Conservation (phyloP, 2,888 invertebrate genomes). For the Perdita meconis region DNA sequence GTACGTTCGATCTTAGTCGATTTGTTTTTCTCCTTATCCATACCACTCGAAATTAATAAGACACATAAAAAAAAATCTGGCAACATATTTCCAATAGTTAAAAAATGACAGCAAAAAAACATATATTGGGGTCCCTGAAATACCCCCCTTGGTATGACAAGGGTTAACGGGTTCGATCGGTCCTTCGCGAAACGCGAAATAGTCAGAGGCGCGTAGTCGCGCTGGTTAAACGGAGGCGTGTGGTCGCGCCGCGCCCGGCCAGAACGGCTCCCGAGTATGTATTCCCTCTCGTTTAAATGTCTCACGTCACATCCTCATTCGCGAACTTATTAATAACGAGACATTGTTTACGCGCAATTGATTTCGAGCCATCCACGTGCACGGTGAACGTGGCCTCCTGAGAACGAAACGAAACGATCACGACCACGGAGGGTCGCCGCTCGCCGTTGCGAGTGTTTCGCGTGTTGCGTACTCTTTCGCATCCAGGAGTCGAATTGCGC, state of each 20-base stretch:
- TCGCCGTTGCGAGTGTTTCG: no score
- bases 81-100: no score
- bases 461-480: background rate
- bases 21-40: no score
- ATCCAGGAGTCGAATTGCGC: constrained; percentile 22
- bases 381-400: background rate
- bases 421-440: no score
- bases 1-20: no score
- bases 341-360: constrained; percentile 75
- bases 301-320: constrained; percentile 80
- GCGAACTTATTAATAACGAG: constrained; percentile 74
- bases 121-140: no score
- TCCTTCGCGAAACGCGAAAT: background rate
- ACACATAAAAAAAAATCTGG: no score
- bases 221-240: background rate
- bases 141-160: no score
- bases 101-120: no score
- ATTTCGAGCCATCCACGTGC: constrained; percentile 43
- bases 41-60: no score
- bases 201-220: background rate
- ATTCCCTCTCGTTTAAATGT: constrained; percentile 53
- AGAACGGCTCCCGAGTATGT: background rate
- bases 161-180: no score
- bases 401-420: constrained; percentile 30
- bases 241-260: no score